Evolutionary conservation across 2,113 vertebrate species (phyloP).

Genomic region (Bufo gargarizans): DNA sequence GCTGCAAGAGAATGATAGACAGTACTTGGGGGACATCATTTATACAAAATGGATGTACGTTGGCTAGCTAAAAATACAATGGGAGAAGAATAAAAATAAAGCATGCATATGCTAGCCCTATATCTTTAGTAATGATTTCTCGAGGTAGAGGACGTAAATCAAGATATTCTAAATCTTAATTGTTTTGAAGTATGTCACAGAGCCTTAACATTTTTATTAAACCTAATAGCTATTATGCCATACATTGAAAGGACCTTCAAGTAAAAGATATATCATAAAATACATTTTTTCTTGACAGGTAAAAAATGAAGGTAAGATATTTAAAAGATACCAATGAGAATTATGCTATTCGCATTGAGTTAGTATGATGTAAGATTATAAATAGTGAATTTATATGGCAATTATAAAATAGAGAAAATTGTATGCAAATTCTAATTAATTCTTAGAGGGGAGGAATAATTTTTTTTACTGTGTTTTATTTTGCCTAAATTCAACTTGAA

Average conservation of each 20-base stretch:
- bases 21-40: constrained; percentile 58
- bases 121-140: constrained; percentile 51
- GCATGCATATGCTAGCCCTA: constrained; percentile 57
- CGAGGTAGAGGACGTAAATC: constrained; percentile 47
- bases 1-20: constrained; percentile 52
- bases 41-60: constrained; percentile 49
- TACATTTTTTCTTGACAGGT: constrained; percentile 45
- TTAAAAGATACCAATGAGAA: constrained; percentile 3
- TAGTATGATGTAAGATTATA: neutral
- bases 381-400: neutral
- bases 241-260: constrained; percentile 58
- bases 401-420: neutral
- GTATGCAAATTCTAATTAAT: neutral
- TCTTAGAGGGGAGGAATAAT: neutral
- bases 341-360: constrained; percentile 1
- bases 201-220: constrained; percentile 58
- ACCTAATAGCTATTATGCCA: constrained; percentile 46
- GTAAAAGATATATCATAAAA: constrained; percentile 52
- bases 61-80: constrained; percentile 57
- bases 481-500: too few species aligned
- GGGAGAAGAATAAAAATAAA: constrained; percentile 55
- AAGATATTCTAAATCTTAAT: constrained; percentile 55
- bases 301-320: constrained; percentile 34
- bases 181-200: constrained; percentile 58
- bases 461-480: too few species aligned